These are phyloP conservation scores for Catocala nupta DNA, from an alignment of 2,888 invertebrate species.

Conservation along the genomic window DNA sequence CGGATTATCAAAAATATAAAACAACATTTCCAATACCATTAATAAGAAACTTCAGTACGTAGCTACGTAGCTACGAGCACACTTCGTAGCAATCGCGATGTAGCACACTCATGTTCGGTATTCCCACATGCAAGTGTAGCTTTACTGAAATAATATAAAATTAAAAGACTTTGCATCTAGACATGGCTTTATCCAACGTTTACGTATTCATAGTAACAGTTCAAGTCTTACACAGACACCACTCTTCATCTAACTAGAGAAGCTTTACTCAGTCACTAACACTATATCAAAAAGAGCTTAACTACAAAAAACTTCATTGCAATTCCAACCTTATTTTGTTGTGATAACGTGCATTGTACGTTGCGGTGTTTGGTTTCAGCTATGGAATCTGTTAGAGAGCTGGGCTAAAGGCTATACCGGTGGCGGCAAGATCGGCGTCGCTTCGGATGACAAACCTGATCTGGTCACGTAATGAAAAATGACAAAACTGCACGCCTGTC, in stretches of 20 bases:
- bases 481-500: constrained; percentile 79
- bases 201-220: constrained; percentile 78
- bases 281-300: constrained; percentile 32
- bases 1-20: not conserved
- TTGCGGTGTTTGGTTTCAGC: constrained; percentile 5
- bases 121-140: constrained; percentile 32
- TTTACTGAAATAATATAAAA: constrained; percentile 32
- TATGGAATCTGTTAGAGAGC: constrained; percentile 16
- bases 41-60: constrained; percentile 2
- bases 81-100: constrained; percentile 35
- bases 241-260: constrained; percentile 75
- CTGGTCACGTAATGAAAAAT: constrained; percentile 91
- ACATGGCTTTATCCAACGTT: constrained; percentile 69
- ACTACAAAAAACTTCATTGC: not conserved
- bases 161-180: constrained; percentile 59
- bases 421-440: constrained; percentile 66
- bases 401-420: constrained; percentile 67
- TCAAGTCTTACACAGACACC: constrained; percentile 72
- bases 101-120: constrained; percentile 35
- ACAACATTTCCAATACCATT: not conserved
- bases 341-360: constrained; percentile 36
- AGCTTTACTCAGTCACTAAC: constrained; percentile 67
- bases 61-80: constrained; percentile 35
- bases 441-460: constrained; percentile 86
- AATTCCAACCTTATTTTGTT: constrained; percentile 22